Conservation (phyloP, 2,888 invertebrate species). For the Zeuzera pyrina region DNA sequence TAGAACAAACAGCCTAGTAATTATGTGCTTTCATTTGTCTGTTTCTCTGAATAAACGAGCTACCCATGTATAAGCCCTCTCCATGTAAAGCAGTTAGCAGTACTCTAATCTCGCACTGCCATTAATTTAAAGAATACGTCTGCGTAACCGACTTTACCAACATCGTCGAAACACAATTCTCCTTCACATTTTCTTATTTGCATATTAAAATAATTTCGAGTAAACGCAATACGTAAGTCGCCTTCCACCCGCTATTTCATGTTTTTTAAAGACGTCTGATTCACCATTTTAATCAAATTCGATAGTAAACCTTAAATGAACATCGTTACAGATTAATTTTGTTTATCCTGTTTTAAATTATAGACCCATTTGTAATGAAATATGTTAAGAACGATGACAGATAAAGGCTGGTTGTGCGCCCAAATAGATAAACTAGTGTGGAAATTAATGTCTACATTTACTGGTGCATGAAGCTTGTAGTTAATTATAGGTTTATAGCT, state of each 20-base stretch:
- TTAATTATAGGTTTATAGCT: conserved; percentile 70
- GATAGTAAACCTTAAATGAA: conserved; percentile 33
- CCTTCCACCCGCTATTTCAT: conserved; percentile 38
- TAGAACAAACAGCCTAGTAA: conserved; percentile 69
- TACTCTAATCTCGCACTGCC: conserved; percentile 68
- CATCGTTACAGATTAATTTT: conserved; percentile 30
- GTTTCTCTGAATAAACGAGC: conserved; percentile 65
- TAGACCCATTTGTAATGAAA: conserved; percentile 41
- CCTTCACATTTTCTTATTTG: conserved; percentile 72
- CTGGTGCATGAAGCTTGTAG: conserved; percentile 72
- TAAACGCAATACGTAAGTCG: conserved; percentile 68
- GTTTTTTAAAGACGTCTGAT: conserved; percentile 33
- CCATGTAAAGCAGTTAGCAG: conserved; percentile 71
- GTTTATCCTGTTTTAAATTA: conserved; percentile 23
- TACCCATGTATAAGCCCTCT: conserved; percentile 56
- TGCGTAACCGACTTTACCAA: conserved; percentile 61
- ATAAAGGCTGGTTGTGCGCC: conserved; percentile 70
- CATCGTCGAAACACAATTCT: conserved; percentile 67
- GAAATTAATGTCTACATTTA: conserved; percentile 74
- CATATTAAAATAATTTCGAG: conserved; percentile 73
- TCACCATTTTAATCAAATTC: too few relatives aligned
- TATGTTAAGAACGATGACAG: conserved; percentile 61
- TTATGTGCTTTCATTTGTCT: conserved; percentile 73
- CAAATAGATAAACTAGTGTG: conserved; percentile 73
- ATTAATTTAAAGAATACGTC: conserved; percentile 73